Percentiles rank a stretch among this genome's conserved stretches.
Evolutionary conservation across 2,888 invertebrate species (phyloP).

Genomic region (Rhagophthalmus giganteus): DNA sequence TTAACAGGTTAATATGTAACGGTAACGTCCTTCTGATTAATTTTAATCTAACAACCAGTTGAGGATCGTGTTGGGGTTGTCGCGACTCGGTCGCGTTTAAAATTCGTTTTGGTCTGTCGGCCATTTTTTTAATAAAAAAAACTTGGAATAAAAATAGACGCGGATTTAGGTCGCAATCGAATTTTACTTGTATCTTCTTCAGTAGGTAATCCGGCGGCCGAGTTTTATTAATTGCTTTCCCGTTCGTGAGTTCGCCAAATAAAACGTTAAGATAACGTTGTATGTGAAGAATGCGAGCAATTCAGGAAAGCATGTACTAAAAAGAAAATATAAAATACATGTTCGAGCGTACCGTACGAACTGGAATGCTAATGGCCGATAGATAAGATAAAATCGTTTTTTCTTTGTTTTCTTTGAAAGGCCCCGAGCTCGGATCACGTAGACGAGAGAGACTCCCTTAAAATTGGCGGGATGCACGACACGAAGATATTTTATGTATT

Average conservation of each 20-base stretch:
- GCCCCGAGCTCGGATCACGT: constrained; percentile 7
- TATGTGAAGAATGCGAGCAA: constrained; percentile 15
- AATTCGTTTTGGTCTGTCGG: no score
- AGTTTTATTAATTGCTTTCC: constrained; percentile 14
- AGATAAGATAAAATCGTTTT: constrained; percentile 15
- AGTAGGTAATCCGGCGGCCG: background rate
- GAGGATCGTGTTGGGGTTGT: no score
- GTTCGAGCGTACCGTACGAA: constrained; percentile 15
- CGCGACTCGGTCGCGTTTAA: no score
- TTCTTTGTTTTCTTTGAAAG: constrained; percentile 6
- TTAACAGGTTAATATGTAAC: no score
- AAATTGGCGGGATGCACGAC: constrained; percentile 1
- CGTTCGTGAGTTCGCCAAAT: constrained; percentile 16
- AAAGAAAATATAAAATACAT: constrained; percentile 18
- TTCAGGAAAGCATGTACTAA: constrained; percentile 13
- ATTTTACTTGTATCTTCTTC: no score
- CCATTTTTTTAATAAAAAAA: no score
- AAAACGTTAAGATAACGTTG: constrained; percentile 10
- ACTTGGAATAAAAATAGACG: no score
- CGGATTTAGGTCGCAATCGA: no score
- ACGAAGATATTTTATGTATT: no score
- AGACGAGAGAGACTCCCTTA: background rate
- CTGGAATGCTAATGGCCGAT: constrained; percentile 21
- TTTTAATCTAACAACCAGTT: no score
- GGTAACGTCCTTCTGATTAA: no score